phyloP scores from a whole-genome alignment of 1,140 invertebrate genomes.

The Wiebesia pumilae region DNA sequence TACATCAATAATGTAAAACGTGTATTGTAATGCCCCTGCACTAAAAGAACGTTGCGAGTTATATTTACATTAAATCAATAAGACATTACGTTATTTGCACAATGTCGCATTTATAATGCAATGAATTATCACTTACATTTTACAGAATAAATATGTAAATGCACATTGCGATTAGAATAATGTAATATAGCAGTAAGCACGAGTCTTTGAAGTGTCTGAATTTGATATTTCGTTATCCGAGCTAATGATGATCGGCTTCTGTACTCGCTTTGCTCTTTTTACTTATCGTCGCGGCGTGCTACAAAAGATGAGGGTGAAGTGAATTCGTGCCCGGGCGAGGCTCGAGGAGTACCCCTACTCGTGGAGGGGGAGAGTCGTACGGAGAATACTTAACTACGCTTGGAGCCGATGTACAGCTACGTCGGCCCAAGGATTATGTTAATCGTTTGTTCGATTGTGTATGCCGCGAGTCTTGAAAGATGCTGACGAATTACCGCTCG shows the following conservation, averaged over 20 bases:
- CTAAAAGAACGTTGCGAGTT: too few relatives aligned
- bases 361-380: neutral
- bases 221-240: slow-evolving; percentile 48
- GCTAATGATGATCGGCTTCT: slow-evolving; percentile 41
- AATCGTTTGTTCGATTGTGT: slow-evolving; percentile 22
- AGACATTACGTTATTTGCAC: too few relatives aligned
- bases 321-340: neutral
- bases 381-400: slow-evolving; percentile 36
- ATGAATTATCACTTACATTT: too few relatives aligned
- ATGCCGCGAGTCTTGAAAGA: neutral
- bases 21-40: too few relatives aligned
- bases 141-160: too few relatives aligned
- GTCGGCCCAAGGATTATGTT: slow-evolving; percentile 7
- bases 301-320: neutral
- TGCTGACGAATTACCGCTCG: neutral
- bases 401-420: neutral
- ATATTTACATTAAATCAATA: too few relatives aligned
- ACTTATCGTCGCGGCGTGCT: slow-evolving; percentile 18
- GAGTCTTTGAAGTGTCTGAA: slow-evolving; percentile 43
- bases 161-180: too few relatives aligned
- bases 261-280: slow-evolving; percentile 6
- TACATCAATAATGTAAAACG: too few relatives aligned
- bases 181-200: neutral
- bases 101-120: too few relatives aligned
- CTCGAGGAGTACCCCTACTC: too few relatives aligned